Percentiles rank a stretch among this genome's conserved stretches.
Evolutionary conservation across 2,888 invertebrate species (phyloP).

Genomic region (Pherbina coryleti): DNA sequence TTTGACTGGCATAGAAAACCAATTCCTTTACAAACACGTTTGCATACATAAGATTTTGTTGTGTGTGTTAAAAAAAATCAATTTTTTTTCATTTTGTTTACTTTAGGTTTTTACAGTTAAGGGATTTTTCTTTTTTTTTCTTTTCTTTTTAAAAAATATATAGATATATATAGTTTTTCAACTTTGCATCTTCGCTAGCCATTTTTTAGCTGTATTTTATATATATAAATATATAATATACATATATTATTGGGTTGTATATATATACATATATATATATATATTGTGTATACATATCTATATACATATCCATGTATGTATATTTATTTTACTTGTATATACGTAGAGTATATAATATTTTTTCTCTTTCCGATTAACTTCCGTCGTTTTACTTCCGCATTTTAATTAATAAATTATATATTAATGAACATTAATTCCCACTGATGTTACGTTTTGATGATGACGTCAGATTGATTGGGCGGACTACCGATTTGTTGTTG

Average conservation of each 20-base stretch:
- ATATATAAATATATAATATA: constrained; percentile 20
- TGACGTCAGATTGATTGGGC: constrained; percentile 69
- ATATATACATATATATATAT: constrained; percentile 43
- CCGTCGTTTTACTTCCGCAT: constrained; percentile 6
- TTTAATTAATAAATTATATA: constrained; percentile 60
- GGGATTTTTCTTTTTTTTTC: constrained; percentile 33
- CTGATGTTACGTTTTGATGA: constrained; percentile 70
- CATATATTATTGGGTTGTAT: constrained; percentile 37
- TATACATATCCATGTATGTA: constrained; percentile 38
- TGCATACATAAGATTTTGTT: not conserved
- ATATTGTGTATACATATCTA: constrained; percentile 39
- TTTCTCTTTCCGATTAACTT: constrained; percentile 34
- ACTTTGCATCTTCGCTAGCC: not conserved
- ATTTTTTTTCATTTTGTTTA: not conserved
- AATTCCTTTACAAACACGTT: not conserved
- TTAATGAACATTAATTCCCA: constrained; percentile 71
- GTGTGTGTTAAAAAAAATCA: not conserved
- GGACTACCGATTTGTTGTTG: constrained; percentile 63
- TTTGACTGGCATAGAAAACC: not conserved
- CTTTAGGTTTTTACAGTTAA: constrained; percentile 26
- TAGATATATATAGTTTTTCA: constrained; percentile 18
- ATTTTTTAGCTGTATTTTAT: not conserved
- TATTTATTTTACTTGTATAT: constrained; percentile 45
- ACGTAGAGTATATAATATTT: constrained; percentile 43
- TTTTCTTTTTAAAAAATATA: constrained; percentile 25